Evolutionary conservation across 2,113 vertebrate species (phyloP), one percentile per base, ranked within the genome.

Genomic region (Notechis scutatus): DNA sequence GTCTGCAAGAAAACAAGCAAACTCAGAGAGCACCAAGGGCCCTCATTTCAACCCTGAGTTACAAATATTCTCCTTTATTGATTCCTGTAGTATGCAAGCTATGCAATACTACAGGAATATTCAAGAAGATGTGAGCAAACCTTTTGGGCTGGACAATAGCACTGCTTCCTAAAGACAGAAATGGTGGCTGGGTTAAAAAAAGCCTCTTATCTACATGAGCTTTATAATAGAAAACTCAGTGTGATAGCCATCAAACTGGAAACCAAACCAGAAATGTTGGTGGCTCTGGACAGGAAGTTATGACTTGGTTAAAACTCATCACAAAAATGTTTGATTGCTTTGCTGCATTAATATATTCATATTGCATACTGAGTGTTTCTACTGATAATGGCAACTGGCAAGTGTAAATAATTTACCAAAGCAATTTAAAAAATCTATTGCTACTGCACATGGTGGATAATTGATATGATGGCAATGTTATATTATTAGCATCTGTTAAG

Each of bases 371-470:
- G 54, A 89, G 89, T 21, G 14, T 90, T 61, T 86, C 29, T 4
- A 24, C 21, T 11, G 7, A 42, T 85, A 93, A 90, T 57, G 57
- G 55, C 59, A 90, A 59, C 54, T 39, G 55, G 54, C 92, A 90
- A 90, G 45, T 85, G 8, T 90, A 93, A 93, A 93, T 90, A 85
- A 61, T 90, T 93, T 85, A 93, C 39, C 42, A 90, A 45, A 39
- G 69, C 88, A 90, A 85, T 93, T 90, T 59, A 18, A 59, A 85
- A 56, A 81, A 92, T 81, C 42, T n/a, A 56, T 42, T 26, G 18
- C 61, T 57, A 29, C 69, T 59, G 52, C 18, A 47, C 15, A n/a
- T 74, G 52, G 64, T 74, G 74, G 55, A 89, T 81, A 89, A 89
- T 47, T 89, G 8, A 92, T 89, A 85, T 34, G 26, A 92, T 47